Conservation (phyloP, 2,113 vertebrate genomes). For the Pipa parva region DNA sequence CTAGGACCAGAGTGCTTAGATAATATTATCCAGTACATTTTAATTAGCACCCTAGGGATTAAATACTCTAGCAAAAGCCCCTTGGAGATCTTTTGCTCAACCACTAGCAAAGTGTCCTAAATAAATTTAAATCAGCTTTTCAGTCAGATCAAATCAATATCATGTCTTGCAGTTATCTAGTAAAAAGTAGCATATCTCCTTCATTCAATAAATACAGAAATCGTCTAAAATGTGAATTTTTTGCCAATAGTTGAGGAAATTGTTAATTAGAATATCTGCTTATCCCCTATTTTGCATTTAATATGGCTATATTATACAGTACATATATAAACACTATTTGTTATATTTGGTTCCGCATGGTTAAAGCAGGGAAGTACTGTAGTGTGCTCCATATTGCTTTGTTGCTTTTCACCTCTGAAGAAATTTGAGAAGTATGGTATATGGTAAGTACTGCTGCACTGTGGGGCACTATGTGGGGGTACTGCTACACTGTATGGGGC, state of each 20-base stretch:
- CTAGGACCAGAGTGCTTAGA: constrained; percentile 65
- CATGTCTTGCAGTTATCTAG: constrained; percentile 57
- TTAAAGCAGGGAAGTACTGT: too few relatives aligned
- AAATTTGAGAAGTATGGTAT: too few relatives aligned
- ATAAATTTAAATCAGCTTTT: constrained; percentile 73
- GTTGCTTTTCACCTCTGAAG: too few relatives aligned
- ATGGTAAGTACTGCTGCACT: too few relatives aligned
- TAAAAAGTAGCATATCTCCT: constrained; percentile 64
- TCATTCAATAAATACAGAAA: constrained; percentile 39
- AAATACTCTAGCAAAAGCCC: constrained; percentile 61
- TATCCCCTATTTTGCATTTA: neutral
- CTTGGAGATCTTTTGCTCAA: constrained; percentile 52
- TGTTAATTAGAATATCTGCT: neutral
- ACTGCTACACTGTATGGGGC: too few relatives aligned
- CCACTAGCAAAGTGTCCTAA: constrained; percentile 58
- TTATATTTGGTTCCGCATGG: too few relatives aligned
- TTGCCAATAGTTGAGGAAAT: neutral
- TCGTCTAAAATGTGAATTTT: neutral
- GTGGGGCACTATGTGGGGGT: too few relatives aligned
- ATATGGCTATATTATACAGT: too few relatives aligned
- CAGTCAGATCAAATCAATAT: constrained; percentile 72
- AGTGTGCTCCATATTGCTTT: too few relatives aligned
- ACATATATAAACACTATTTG: too few relatives aligned
- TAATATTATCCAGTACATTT: constrained; percentile 75
- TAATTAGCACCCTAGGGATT: constrained; percentile 72